Evolutionary conservation across 1,140 invertebrate species (phyloP).

Genomic region (Anoplolepis gracilipes): DNA sequence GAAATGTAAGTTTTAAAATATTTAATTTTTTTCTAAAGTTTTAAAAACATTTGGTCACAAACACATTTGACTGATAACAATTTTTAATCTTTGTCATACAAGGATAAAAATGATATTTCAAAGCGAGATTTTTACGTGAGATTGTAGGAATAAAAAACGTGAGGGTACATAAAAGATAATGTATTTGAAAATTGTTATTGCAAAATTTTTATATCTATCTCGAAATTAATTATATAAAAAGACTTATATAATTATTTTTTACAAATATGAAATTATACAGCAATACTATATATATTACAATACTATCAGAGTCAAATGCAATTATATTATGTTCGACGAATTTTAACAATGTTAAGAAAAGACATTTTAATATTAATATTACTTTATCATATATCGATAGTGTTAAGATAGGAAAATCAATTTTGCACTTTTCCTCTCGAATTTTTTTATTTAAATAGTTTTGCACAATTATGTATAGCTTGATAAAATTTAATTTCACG

Average conservation of each 20-base stretch:
- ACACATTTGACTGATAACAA: constrained; percentile 31
- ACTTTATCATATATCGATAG: constrained; percentile 15
- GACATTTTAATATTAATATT: constrained; percentile 37
- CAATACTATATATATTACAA: constrained; percentile 26
- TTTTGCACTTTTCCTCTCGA: constrained; percentile 8
- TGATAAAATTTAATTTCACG: neutral
- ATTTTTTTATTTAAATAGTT: neutral
- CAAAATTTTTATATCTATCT: constrained; percentile 36
- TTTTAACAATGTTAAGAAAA: neutral
- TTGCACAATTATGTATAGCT: neutral
- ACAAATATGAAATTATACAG: constrained; percentile 28
- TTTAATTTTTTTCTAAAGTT: constrained; percentile 17
- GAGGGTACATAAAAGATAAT: neutral
- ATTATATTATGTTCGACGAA: neutral
- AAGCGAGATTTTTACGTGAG: constrained; percentile 36
- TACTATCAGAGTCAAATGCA: neutral
- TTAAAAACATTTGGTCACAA: constrained; percentile 17
- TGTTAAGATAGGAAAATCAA: constrained; percentile 17
- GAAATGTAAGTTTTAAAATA: neutral
- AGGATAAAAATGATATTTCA: neutral
- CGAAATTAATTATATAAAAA: constrained; percentile 4
- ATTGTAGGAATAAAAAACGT: neutral
- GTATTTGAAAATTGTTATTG: constrained; percentile 38
- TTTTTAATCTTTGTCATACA: constrained; percentile 17
- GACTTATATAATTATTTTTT: constrained; percentile 45